A percentile compares a stretch with the other conserved stretches of the same genome.
These are phyloP conservation scores for Coelinius sp. DNA, from an alignment of 2,888 invertebrate genomes.

Conservation along the genomic window DNA sequence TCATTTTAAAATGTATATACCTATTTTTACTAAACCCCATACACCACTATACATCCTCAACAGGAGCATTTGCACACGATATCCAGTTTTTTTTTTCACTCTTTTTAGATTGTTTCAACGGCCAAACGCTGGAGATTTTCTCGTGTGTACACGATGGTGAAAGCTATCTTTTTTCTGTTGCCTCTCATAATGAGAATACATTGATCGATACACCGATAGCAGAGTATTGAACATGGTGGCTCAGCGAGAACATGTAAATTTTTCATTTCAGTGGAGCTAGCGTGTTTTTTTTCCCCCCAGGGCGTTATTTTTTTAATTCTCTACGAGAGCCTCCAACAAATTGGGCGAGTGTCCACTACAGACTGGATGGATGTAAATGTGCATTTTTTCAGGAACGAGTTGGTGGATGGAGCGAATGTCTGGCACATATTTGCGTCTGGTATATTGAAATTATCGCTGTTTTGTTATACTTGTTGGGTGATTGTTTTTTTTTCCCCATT, in stretches of 20 bases:
- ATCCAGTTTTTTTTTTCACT: not conserved
- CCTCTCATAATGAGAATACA: conserved; percentile 20
- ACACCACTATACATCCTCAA: not conserved
- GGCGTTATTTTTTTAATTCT: conserved; percentile 2
- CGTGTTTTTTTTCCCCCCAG: not conserved
- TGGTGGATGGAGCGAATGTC: not conserved
- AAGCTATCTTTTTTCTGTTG: not conserved
- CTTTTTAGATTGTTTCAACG: not conserved
- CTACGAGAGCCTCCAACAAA: not conserved
- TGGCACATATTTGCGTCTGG: not conserved
- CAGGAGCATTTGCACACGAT: not conserved
- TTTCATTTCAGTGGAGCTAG: not conserved
- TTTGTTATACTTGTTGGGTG: not conserved
- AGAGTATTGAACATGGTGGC: not conserved
- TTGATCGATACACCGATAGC: conserved; percentile 25
- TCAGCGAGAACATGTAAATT: conserved; percentile 5
- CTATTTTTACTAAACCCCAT: conserved; percentile 15
- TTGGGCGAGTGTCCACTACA: conserved; percentile 13
- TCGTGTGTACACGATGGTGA: not conserved
- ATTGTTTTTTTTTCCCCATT: too few relatives aligned
- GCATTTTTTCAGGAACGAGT: not conserved
- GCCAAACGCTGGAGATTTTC: not conserved
- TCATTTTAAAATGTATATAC: conserved; percentile 30
- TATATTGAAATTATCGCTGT: not conserved
- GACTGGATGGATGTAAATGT: not conserved